A percentile compares a stretch with the other conserved stretches of the same genome.
These are phyloP conservation scores for Acarapis woodi DNA, from an alignment of 1,140 invertebrate genomes.

Conservation along the genomic window DNA sequence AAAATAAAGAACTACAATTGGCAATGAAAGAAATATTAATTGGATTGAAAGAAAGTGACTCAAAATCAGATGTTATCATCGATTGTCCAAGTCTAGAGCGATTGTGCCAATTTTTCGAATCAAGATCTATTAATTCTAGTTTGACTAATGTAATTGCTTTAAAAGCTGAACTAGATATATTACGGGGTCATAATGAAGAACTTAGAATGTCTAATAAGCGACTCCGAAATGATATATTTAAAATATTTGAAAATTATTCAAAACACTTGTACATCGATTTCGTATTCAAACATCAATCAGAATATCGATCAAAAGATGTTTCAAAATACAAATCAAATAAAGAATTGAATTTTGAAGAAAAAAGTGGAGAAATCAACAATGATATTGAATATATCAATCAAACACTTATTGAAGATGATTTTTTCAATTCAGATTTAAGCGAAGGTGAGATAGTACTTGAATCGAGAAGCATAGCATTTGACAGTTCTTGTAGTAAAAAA, in stretches of 20 bases:
- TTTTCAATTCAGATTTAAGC: too few species aligned
- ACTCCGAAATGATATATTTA: conserved; percentile 5
- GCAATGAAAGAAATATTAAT: conserved; percentile 11
- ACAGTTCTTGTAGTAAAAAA: too few species aligned
- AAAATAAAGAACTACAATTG: conserved; percentile 10
- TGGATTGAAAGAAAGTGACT: conserved; percentile 3
- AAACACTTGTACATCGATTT: too few species aligned
- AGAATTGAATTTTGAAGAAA: too few species aligned
- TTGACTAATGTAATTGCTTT: conserved; percentile 7
- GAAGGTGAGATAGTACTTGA: too few species aligned
- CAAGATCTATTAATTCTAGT: conserved; percentile 2
- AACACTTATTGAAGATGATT: too few species aligned
- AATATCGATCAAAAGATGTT: too few species aligned
- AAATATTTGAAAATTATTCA: conserved; percentile 6
- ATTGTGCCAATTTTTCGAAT: conserved; percentile 8
- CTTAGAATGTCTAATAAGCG: conserved; percentile 8
- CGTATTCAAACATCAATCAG: too few species aligned
- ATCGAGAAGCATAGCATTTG: too few species aligned
- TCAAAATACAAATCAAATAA: too few species aligned
- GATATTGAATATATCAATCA: too few species aligned
- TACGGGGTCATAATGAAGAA: conserved; percentile 11
- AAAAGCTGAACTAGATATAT: conserved; percentile 10
- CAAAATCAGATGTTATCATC: conserved; percentile 8
- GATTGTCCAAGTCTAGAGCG: conserved; percentile 11
- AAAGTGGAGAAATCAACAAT: too few species aligned